These are phyloP conservation scores for Camelus bactrianus DNA, from an alignment of 2,113 vertebrate genomes.

Conservation along the genomic window DNA sequence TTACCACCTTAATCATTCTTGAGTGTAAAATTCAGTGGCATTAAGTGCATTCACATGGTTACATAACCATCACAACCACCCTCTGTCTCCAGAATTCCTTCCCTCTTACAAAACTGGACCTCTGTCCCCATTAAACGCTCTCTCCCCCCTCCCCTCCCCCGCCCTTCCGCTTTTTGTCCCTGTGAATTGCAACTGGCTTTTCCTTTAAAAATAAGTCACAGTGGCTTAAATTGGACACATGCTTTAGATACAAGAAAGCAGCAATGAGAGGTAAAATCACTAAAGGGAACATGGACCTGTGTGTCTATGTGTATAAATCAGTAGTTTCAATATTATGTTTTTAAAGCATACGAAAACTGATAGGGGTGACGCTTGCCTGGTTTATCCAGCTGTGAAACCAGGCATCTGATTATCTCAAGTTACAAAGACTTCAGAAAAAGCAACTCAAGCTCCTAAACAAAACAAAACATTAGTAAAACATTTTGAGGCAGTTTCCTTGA, in stretches of 20 bases:
- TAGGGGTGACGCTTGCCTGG: not conserved
- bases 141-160: not conserved
- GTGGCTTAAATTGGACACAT: not conserved
- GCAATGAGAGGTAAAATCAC: not conserved
- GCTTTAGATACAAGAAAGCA: not conserved
- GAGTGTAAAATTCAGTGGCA: not conserved
- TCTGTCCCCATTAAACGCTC: accelerated
- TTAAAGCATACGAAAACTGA: not conserved
- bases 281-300: accelerated
- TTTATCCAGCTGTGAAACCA: not conserved
- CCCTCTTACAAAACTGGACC: not conserved
- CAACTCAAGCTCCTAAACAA: too few species aligned
- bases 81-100: too few species aligned
- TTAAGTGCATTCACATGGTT: accelerated
- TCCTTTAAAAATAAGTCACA: not conserved
- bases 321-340: not conserved
- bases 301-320: not conserved
- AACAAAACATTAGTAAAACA: too few species aligned
- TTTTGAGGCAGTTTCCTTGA: not conserved
- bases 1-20: not conserved
- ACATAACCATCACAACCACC: accelerated
- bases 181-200: not conserved
- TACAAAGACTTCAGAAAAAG: not conserved
- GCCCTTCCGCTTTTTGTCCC: not conserved
- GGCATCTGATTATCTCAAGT: not conserved